A percentile compares a stretch with the other conserved stretches of the same genome.
Evolutionary conservation across 2,888 invertebrate genomes (phyloP).

Genomic region (Spisula subtruncata): DNA sequence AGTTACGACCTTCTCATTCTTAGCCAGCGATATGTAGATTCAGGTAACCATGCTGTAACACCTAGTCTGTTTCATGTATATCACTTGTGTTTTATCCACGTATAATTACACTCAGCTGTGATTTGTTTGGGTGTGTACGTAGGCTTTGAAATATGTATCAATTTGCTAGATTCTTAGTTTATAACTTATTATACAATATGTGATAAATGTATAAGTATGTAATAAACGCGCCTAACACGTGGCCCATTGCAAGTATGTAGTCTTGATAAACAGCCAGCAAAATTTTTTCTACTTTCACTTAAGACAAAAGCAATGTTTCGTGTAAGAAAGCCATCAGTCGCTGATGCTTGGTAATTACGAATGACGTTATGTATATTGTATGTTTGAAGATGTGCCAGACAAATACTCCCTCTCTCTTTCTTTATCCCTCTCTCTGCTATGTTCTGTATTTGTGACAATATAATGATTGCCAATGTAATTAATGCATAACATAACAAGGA

Average conservation of each 20-base stretch:
- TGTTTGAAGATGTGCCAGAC: neutral
- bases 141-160: neutral
- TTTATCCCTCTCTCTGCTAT: neutral
- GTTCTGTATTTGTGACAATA: neutral
- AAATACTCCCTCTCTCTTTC: too few relatives aligned
- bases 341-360: neutral
- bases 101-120: too few relatives aligned
- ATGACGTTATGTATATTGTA: neutral
- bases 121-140: neutral
- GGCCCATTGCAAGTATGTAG: neutral
- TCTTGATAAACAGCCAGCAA: conserved; percentile 1
- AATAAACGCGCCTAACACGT: neutral
- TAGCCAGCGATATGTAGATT: too few relatives aligned
- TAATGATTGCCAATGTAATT: neutral
- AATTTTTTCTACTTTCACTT: neutral
- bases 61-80: too few relatives aligned
- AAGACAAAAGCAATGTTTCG: neutral
- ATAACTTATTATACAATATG: neutral
- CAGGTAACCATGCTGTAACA: too few relatives aligned
- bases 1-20: too few relatives aligned
- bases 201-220: neutral
- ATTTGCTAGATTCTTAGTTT: neutral
- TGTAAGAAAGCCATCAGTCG: neutral
- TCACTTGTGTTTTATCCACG: too few relatives aligned
- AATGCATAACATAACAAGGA: neutral